Conservation (phyloP, 2,888 invertebrate genomes). For the Leptura quadrifasciata region DNA sequence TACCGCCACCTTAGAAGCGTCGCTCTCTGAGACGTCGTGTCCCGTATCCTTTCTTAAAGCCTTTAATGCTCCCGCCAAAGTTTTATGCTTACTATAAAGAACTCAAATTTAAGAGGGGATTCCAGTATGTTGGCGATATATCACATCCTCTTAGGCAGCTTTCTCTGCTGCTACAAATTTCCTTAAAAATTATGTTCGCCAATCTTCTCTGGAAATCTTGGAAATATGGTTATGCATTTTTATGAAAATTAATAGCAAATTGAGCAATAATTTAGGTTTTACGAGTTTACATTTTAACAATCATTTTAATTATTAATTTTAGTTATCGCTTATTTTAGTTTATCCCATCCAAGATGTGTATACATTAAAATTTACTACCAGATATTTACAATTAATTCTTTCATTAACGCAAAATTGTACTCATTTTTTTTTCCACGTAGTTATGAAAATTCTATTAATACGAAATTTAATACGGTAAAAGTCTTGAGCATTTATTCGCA, state of each 20-base stretch:
- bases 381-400: too few species aligned
- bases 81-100: conserved; percentile 64
- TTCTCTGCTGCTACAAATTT: conserved; percentile 48
- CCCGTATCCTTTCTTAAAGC: conserved; percentile 54
- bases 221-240: conserved; percentile 10
- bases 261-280: background rate
- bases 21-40: conserved; percentile 48
- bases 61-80: conserved; percentile 61
- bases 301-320: too few species aligned
- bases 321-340: too few species aligned
- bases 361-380: too few species aligned
- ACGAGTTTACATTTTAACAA: too few species aligned
- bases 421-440: too few species aligned
- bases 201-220: conserved; percentile 19
- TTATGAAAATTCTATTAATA: too few species aligned
- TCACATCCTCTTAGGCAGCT: conserved; percentile 53
- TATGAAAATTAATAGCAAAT: background rate
- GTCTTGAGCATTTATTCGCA: too few species aligned
- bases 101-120: conserved; percentile 64
- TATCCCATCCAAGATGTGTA: too few species aligned
- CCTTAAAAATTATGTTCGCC: conserved; percentile 41
- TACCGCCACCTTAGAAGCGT: conserved; percentile 41
- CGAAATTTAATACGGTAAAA: too few species aligned
- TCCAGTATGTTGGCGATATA: conserved; percentile 61
- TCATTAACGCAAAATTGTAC: too few species aligned